Evolutionary conservation across 2,888 invertebrate species (phyloP), one percentile per base, ranked within the genome.

Genomic region (Macaria liturata): DNA sequence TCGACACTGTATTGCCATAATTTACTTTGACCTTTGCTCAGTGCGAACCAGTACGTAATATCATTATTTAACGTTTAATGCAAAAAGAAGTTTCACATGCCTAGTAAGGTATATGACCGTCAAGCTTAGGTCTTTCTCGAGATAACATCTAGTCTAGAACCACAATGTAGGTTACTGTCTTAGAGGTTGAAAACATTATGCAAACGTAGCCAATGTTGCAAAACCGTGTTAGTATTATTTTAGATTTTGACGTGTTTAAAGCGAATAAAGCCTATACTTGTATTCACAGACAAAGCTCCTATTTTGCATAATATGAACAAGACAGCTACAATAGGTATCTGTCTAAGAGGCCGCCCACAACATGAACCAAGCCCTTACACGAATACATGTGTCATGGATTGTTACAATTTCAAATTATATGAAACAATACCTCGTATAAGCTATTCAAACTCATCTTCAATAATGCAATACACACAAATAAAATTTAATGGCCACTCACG

Each of bases 1-100:
- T 65, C 60, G 62, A 55, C 64, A 62, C 61, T 20, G 7, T 37
- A 64, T 62, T 65, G 63, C 67, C 67, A 66, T 74, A 70, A 72
- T 70, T 71, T 72, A 68, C 67, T 51, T 65, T 64, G 70, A 74
- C 75, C 74, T 73, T 74, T 75, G 43, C 49, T 52, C 52, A 68
- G 47, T 62, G 56, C 55, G 37, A 58, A 61, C 56, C 46, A 56
- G 53, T 50, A 31, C 34, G 51, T 49, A 56, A 60, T 53, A 55
- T 39, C 52, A 55, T 56, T 52, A 56, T 55, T 55, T 51, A 32
- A 55, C 47, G 34, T 8, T 32, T 52, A 49, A 49, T 57, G 48
- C 20, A 52, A 59, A 55, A 46, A 42, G 46, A 55, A 45, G 51
- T 55, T 53, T 49, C 42, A 49, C 50, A 44, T 55, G 44, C 53